A percentile compares a stretch with the other conserved stretches of the same genome.
Conservation (phyloP, 2,888 invertebrate genomes). For the Ischnura elegans region DNA sequence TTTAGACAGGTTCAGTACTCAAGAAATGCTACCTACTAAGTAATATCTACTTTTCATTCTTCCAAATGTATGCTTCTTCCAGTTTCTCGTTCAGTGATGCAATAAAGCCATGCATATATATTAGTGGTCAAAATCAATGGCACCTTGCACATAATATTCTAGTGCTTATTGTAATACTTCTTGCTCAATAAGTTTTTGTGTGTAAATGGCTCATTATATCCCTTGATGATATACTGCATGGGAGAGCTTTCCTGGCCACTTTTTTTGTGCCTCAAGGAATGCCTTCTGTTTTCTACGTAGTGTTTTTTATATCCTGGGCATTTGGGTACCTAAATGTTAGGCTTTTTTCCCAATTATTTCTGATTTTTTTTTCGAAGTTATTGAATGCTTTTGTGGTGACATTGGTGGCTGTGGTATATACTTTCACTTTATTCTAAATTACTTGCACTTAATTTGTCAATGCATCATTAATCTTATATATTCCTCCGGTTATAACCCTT, state of each 20-base stretch:
- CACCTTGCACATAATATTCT: conserved; percentile 65
- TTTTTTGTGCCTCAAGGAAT: conserved; percentile 33
- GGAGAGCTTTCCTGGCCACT: conserved; percentile 50
- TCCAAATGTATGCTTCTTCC: conserved; percentile 58
- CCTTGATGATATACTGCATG: conserved; percentile 65
- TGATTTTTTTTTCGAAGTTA: conserved; percentile 31
- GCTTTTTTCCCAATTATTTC: conserved; percentile 45
- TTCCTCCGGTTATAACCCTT: conserved; percentile 57
- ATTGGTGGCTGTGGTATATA: conserved; percentile 61
- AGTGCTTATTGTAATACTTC: conserved; percentile 65
- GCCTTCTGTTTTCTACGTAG: conserved; percentile 61
- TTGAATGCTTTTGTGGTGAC: conserved; percentile 65
- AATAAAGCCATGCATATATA: conserved; percentile 45
- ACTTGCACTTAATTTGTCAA: conserved; percentile 54
- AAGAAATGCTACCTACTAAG: too few species aligned
- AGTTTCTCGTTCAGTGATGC: conserved; percentile 60
- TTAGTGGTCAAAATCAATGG: conserved; percentile 57
- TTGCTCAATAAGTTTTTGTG: conserved; percentile 64
- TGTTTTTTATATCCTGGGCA: conserved; percentile 62
- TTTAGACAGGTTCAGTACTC: conserved; percentile 56
- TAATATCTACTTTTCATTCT: conserved; percentile 58
- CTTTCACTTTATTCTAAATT: conserved; percentile 57
- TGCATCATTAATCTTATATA: conserved; percentile 61
- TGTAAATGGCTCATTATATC: conserved; percentile 64
- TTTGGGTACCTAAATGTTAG: conserved; percentile 53